Conservation (phyloP, 2,797 vertebrate species). For the Bradypus variegatus region DNA sequence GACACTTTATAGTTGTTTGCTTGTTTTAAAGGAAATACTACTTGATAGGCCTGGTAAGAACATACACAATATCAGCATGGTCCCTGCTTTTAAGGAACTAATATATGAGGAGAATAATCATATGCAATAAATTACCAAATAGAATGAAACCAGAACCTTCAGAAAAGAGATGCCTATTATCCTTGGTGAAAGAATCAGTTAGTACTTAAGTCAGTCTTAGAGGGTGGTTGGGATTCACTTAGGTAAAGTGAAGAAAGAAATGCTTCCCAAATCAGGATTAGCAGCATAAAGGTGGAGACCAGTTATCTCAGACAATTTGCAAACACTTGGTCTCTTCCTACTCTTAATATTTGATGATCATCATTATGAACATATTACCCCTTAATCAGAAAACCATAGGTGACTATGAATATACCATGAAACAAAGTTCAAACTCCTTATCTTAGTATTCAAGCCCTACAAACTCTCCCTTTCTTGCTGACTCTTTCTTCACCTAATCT, state of each 20-base stretch:
- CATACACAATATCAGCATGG: not conserved
- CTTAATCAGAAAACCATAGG: not conserved
- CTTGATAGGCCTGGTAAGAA: not conserved
- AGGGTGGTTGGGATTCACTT: not conserved
- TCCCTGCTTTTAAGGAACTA: not conserved
- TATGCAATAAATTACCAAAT: not conserved
- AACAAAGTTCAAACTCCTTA: not conserved
- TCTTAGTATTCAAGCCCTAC: not conserved
- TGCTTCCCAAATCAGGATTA: not conserved
- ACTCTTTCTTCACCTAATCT: not conserved
- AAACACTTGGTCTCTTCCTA: not conserved
- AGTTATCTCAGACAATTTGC: not conserved
- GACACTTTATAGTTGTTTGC: not conserved
- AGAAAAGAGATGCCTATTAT: not conserved
- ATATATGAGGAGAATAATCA: not conserved
- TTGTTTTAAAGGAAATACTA: not conserved
- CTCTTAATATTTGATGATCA: not conserved
- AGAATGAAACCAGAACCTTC: constrained; percentile 7
- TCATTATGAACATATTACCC: not conserved
- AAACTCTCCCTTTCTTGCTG: not conserved
- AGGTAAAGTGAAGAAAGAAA: not conserved
- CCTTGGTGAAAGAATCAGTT: not conserved
- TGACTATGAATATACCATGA: not conserved
- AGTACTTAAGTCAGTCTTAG: not conserved
- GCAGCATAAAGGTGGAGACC: not conserved